Percentiles rank a stretch among this genome's conserved stretches.
These are phyloP conservation scores for Drosophila koepferae DNA, from an alignment of 2,888 invertebrate species.

Conservation along the genomic window DNA sequence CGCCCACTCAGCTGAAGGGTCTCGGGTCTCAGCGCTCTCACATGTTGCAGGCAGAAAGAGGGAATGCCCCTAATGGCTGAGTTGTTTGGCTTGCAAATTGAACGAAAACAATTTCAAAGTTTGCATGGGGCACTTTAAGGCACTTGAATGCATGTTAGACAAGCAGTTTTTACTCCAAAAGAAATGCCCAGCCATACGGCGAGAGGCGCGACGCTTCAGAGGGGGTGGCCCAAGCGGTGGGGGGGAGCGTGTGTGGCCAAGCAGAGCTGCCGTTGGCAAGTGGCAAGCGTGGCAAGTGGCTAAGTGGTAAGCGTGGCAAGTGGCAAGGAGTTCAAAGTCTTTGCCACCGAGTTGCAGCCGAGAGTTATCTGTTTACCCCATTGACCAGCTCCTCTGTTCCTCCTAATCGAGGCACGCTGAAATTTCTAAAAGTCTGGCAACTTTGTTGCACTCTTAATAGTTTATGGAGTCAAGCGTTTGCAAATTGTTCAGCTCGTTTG, in stretches of 20 bases:
- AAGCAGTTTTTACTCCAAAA: conserved; percentile 23
- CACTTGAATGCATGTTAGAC: conserved; percentile 61
- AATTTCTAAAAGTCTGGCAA: conserved; percentile 1
- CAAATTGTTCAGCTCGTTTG: conserved; percentile 3
- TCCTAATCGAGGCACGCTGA: not conserved
- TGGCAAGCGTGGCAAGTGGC: conserved; percentile 16
- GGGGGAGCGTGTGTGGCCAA: not conserved
- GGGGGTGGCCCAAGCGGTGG: not conserved
- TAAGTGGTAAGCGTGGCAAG: conserved; percentile 15
- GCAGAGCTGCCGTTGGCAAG: conserved; percentile 23
- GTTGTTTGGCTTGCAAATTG: conserved; percentile 76
- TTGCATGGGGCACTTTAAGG: conserved; percentile 61
- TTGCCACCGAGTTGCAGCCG: conserved; percentile 27
- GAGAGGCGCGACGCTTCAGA: too few species aligned
- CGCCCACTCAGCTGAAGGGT: not conserved
- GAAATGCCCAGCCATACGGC: not conserved
- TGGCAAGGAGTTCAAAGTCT: conserved; percentile 38
- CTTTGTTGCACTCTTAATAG: conserved; percentile 17
- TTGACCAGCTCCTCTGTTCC: conserved; percentile 1
- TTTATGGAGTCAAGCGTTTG: conserved; percentile 18
- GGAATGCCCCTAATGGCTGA: conserved; percentile 65
- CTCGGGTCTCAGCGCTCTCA: not conserved
- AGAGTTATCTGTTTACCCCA: conserved; percentile 46
- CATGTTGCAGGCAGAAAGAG: conserved; percentile 1
- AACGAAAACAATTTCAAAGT: conserved; percentile 78